Evolutionary conservation across 2,113 vertebrate genomes (phyloP).

Genomic region (Dipodomys merriami): DNA sequence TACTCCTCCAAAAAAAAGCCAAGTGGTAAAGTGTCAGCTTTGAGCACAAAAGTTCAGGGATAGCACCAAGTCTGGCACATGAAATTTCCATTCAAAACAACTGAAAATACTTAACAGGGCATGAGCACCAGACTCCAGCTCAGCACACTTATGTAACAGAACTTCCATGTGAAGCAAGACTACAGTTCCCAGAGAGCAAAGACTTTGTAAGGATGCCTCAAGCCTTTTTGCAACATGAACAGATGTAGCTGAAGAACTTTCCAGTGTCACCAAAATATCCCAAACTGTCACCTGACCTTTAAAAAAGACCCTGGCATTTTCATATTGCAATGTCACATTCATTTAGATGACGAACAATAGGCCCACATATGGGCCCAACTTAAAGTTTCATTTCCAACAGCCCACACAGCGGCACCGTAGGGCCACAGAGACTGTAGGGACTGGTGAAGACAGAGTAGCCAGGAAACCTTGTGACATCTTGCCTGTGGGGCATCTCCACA

Average conservation of each 20-base stretch:
- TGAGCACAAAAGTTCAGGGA: no score
- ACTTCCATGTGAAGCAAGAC: not conserved
- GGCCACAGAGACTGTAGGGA: not conserved
- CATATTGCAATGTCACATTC: slow-evolving; percentile 47
- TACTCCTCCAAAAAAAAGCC: no score
- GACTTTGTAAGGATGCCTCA: not conserved
- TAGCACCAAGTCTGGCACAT: no score
- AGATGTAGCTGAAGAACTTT: slow-evolving; percentile 61
- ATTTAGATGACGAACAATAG: slow-evolving; percentile 25
- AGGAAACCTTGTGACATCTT: not conserved
- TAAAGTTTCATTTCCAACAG: not conserved
- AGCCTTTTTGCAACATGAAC: not conserved
- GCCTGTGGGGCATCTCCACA: not conserved
- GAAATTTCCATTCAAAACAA: not conserved
- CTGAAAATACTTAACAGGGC: not conserved
- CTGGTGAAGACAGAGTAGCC: accelerated
- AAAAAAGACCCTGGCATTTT: slow-evolving; percentile 67
- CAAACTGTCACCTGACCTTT: slow-evolving; percentile 72
- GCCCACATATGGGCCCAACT: slow-evolving; percentile 17
- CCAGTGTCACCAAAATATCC: slow-evolving; percentile 62
- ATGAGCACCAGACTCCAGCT: not conserved
- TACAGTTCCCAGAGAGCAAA: not conserved
- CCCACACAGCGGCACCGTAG: not conserved
- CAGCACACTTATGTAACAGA: no score
- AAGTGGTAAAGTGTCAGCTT: no score